Evolutionary conservation across 2,888 invertebrate species (phyloP).

Genomic region (Apodemia duryi): DNA sequence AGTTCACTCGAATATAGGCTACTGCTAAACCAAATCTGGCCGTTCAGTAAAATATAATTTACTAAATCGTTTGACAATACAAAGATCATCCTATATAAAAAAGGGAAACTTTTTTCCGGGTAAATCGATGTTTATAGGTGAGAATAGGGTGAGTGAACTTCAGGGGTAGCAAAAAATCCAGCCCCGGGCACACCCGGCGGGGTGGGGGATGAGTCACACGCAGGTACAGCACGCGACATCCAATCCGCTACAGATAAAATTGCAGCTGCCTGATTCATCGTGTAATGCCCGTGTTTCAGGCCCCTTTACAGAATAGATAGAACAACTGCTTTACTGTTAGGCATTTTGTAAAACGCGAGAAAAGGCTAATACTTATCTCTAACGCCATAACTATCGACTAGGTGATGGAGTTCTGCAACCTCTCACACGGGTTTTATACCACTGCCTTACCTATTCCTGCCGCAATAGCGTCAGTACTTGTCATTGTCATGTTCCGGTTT

Average conservation of each 20-base stretch:
- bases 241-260: slow-evolving; percentile 18
- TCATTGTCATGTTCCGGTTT: too few relatives aligned
- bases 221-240: slow-evolving; percentile 20
- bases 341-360: too few relatives aligned
- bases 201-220: slow-evolving; percentile 26
- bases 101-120: not conserved
- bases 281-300: not conserved
- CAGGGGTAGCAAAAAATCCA: slow-evolving; percentile 21
- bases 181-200: slow-evolving; percentile 19
- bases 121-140: slow-evolving; percentile 22
- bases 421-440: too few relatives aligned
- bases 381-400: too few relatives aligned
- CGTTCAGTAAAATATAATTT: not conserved
- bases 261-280: slow-evolving; percentile 22
- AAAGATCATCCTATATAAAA: not conserved
- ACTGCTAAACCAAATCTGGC: not conserved
- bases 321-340: not conserved
- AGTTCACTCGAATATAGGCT: not conserved
- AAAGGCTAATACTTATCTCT: too few relatives aligned
- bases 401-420: too few relatives aligned
- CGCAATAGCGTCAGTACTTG: too few relatives aligned
- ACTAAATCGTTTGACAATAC: not conserved
- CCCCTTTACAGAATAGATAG: not conserved
- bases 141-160: slow-evolving; percentile 24
- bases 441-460: too few relatives aligned